Evolutionary conservation across 2,888 invertebrate species (phyloP).

Genomic region (Flabesymbios commensalis): DNA sequence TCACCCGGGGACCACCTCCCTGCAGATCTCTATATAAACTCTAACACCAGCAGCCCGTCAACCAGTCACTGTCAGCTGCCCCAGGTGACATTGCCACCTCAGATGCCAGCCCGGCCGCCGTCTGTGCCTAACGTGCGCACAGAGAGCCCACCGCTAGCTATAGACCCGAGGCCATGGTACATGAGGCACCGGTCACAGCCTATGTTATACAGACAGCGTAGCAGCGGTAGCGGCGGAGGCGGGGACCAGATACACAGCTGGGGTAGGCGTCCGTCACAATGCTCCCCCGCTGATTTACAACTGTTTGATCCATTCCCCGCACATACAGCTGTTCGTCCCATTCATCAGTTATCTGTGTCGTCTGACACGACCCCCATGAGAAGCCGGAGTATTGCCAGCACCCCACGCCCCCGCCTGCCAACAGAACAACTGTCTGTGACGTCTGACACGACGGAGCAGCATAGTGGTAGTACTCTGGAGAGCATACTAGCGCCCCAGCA

Average conservation of each 20-base stretch:
- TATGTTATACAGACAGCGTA: not conserved
- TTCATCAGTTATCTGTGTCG: not conserved
- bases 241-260: not conserved
- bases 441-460: too few species aligned
- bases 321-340: not conserved
- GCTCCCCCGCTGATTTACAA: not conserved
- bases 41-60: too few species aligned
- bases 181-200: not conserved
- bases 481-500: too few species aligned
- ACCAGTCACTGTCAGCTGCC: too few species aligned
- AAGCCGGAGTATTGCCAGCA: not conserved
- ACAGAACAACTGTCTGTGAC: too few species aligned
- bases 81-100: too few species aligned
- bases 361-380: not conserved
- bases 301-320: not conserved
- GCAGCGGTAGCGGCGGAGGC: not conserved
- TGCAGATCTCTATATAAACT: too few species aligned
- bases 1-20: not conserved
- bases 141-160: not conserved
- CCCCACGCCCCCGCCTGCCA: too few species aligned
- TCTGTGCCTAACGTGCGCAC: not conserved
- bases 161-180: conserved; percentile 1
- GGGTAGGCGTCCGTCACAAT: too few species aligned
- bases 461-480: too few species aligned
- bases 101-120: too few species aligned